Percentiles rank a stretch among this genome's conserved stretches.
These are phyloP conservation scores for Dipodomys stephensi DNA, from an alignment of 2,113 vertebrate genomes.

Conservation along the genomic window DNA sequence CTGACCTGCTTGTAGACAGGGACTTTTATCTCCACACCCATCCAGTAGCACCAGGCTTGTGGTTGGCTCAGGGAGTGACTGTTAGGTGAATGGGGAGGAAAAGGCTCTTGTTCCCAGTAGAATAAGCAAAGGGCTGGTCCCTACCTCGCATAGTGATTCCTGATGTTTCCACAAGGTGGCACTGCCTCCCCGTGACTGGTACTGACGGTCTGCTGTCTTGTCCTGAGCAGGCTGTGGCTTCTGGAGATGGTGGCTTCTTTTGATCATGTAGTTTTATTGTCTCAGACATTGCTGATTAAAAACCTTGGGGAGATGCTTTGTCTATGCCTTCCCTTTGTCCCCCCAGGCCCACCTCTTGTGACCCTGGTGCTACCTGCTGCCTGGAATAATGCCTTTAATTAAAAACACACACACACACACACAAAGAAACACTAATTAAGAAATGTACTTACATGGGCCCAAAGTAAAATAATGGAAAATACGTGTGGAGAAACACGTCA, in stretches of 20 bases:
- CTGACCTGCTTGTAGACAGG: not conserved
- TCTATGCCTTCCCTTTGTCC: not conserved
- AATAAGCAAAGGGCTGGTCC: not conserved
- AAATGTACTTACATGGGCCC: not conserved
- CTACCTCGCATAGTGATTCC: not conserved
- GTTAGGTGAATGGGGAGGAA: not conserved
- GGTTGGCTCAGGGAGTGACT: not conserved
- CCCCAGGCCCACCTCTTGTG: too few species aligned
- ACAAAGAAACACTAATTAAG: not conserved
- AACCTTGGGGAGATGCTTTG: not conserved
- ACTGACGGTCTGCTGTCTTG: too few species aligned
- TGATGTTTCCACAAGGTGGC: conserved; percentile 61
- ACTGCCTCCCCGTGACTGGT: conserved; percentile 26
- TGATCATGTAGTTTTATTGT: not conserved
- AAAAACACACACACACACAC: too few species aligned
- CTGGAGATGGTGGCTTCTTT: conserved; percentile 5
- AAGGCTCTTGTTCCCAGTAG: not conserved
- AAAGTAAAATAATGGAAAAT: not conserved
- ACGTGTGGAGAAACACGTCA: not conserved
- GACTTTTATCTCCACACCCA: not conserved
- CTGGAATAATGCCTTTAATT: not conserved
- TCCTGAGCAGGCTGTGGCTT: not conserved
- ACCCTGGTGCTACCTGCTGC: not conserved
- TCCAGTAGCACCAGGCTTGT: not conserved
- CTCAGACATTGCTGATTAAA: conserved; percentile 44